Base-by-base conservation (phyloP, 2,797 vertebrate species). In the Chloroceryle inda region DNA sequence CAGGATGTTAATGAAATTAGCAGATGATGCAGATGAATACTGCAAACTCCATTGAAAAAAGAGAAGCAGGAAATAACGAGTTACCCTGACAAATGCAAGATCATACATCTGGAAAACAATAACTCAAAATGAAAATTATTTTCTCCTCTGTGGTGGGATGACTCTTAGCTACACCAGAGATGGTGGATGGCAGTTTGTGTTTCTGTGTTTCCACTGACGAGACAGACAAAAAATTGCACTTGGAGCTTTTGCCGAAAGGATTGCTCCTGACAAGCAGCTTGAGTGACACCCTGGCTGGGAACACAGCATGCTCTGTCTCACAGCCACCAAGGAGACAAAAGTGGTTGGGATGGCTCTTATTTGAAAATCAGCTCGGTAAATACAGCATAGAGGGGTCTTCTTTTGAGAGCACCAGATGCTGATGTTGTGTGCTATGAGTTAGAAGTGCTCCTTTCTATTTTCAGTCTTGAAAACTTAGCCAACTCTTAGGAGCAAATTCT, bases 1-100 rank as follows among this genome's bases (percentile, higher is more conserved):
- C 17, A 71, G 45, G 33, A 83, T 91, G 74, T 86, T 96, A 96
- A 96, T 94, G 91, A 95, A 97, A 97, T 96, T 92, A 94, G 72
- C 96, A 96, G 91, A 91, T 78, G 89, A 94, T 91, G 72, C 33
- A 35, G 67, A 85, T 45, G 76, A 86, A 80, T 93, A 96, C 84
- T 96, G 92, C 85, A 94, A 94, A 88, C 86, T 53, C 68, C 37
- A 86, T 0, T 91, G 89, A 49, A 94, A 93, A 92, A 75, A 89
- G 87, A 86, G 87, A 94, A 84, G 76, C 86, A 84, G 95, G 91
- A 97, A 97, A 82, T 93, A 89, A 82, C 53, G 56, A 92, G 40
- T 68, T n/a, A 61, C 72, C 42, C 76, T 91, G 83, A 92, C 56
- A 95, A 85, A 96, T 82, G 61, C 73, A 94, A 87, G 63, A 90